Conservation (phyloP, 1,140 invertebrate genomes). For the Temnothorax nylanderi region DNA sequence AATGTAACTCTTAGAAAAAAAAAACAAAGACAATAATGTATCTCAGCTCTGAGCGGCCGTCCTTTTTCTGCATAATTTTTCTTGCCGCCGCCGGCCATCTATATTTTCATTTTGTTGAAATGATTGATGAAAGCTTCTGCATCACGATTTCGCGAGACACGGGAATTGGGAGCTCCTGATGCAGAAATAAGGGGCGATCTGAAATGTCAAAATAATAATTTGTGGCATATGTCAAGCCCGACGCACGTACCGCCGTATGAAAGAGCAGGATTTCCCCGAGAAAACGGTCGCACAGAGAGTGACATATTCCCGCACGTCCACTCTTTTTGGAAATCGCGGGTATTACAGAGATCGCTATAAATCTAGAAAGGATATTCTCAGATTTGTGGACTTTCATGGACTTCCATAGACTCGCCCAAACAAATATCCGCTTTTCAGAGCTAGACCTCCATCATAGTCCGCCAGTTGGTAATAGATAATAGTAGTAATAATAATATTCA, state of each 20-base stretch:
- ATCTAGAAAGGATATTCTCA: constrained; percentile 52
- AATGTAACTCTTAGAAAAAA: constrained; percentile 1
- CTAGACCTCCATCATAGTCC: not conserved
- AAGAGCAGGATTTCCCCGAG: constrained; percentile 58
- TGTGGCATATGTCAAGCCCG: constrained; percentile 72
- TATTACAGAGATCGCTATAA: constrained; percentile 44
- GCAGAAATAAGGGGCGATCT: constrained; percentile 67
- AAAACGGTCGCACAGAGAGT: constrained; percentile 32
- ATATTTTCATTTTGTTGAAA: constrained; percentile 75
- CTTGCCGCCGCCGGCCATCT: constrained; percentile 67
- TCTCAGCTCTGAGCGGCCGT: constrained; percentile 53
- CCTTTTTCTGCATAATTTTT: constrained; percentile 78
- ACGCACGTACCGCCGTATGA: constrained; percentile 58
- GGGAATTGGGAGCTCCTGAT: constrained; percentile 61
- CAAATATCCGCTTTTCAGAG: constrained; percentile 31
- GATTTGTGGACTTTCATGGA: constrained; percentile 51
- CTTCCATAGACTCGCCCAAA: constrained; percentile 24
- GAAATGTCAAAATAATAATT: constrained; percentile 81
- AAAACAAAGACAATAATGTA: constrained; percentile 77
- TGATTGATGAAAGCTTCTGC: constrained; percentile 76
- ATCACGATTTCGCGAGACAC: constrained; percentile 15
- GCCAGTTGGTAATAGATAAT: constrained; percentile 7
- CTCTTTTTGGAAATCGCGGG: constrained; percentile 58
- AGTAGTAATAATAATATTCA: not conserved
- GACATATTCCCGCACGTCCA: constrained; percentile 26